Evolutionary conservation across 2,888 invertebrate genomes (phyloP), one percentile per base, ranked within the genome.

Genomic region (Schrankia costaestrigalis): DNA sequence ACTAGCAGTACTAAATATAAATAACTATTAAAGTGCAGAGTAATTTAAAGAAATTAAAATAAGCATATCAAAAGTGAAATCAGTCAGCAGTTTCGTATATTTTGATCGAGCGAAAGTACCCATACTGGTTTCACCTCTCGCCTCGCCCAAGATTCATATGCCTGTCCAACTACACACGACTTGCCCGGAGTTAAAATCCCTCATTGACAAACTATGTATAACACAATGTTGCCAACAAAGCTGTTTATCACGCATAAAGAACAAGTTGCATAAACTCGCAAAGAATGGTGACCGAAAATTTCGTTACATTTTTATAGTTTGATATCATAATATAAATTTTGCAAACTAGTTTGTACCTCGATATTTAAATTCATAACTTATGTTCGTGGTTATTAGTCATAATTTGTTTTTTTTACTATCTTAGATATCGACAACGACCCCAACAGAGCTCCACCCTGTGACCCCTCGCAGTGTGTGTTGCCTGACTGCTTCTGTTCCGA

Each of bases 401-500:
- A 28, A 26, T 27, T 13, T 22, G 15, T 25, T 25, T 14, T 35
- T 42, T 42, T 48, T 11, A 47, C 41, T 76, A 55, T 84, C 85
- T 7, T 85, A 96, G 96, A 96, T 82, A 95, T 95, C 82, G 95
- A 96, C 88, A 95, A 95, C 76, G 97, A 97, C 82, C 97, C 97
- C 9, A 97, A 97, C 88, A 90, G 96, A 54, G 97, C 97, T 0
- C 96, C 96, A 31, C 94, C 95, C 10, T 97, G 97, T 74, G 96
- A 97, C 73, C 92, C 94, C 0, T 81, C 92, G 6, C 95, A 96
- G 42, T 97, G 97, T 72, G 93, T 93, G 15, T 89, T 97, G 46
- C 97, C 97, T 19, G 97, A 97, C 76, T 97, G 97, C 76, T 97
- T 96, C 93, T 97, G 97, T 71, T 96, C 96, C 6, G 96, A 96